Conservation (phyloP, 2,113 vertebrate species). For the Lates calcarifer region DNA sequence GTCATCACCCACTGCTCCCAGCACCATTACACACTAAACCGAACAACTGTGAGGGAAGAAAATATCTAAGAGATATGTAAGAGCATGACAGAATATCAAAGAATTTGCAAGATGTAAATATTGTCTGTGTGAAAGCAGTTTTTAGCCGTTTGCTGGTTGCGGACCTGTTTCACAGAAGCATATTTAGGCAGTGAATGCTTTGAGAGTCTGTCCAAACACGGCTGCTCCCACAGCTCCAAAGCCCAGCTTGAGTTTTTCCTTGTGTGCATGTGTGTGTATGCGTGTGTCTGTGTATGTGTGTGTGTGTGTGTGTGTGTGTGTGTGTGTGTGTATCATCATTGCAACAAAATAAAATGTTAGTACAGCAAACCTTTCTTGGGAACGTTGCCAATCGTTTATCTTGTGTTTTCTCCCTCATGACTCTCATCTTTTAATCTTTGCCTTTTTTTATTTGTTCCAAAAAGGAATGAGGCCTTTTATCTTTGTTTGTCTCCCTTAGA, state of each 20-base stretch:
- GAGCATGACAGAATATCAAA: constrained; percentile 28
- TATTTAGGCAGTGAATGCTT: constrained; percentile 32
- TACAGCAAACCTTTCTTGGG: constrained; percentile 50
- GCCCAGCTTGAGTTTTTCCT: constrained; percentile 5
- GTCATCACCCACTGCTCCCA: neutral
- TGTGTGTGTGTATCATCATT: constrained; percentile 21
- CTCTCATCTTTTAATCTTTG: constrained; percentile 50
- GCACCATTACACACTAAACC: constrained; percentile 7
- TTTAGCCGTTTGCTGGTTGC: constrained; percentile 13
- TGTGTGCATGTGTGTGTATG: constrained; percentile 15
- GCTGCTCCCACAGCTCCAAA: constrained; percentile 36
- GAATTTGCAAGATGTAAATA: constrained; percentile 34
- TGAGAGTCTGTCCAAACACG: constrained; percentile 60
- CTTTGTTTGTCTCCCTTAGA: constrained; percentile 77
- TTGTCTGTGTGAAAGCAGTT: constrained; percentile 20
- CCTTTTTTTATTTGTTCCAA: constrained; percentile 1
- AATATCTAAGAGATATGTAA: constrained; percentile 14
- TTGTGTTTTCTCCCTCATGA: constrained; percentile 43
- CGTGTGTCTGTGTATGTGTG: constrained; percentile 14
- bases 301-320: neutral
- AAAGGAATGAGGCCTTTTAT: constrained; percentile 37
- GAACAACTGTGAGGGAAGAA: constrained; percentile 28
- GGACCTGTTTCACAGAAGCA: constrained; percentile 19
- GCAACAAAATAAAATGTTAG: constrained; percentile 54
- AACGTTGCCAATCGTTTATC: constrained; percentile 50